Evolutionary conservation across 2,797 vertebrate genomes (phyloP).

Genomic region (Cossypha dichroa): DNA sequence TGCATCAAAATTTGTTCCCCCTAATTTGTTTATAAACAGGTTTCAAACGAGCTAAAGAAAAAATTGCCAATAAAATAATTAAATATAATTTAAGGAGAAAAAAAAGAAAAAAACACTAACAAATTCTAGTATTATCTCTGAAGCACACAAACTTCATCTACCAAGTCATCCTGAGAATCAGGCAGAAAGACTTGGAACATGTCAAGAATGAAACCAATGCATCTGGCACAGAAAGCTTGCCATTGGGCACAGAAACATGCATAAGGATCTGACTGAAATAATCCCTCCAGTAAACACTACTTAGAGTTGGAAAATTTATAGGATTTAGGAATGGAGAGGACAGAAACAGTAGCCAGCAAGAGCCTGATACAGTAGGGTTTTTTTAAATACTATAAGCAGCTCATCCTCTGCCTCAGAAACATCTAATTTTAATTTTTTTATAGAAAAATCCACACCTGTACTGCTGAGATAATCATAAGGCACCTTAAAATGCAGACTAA

Average conservation of each 20-base stretch:
- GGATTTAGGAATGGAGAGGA: neutral
- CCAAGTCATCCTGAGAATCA: neutral
- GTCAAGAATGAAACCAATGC: neutral
- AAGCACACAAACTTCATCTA: neutral
- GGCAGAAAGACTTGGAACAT: neutral
- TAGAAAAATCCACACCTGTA: neutral
- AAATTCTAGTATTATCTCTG: neutral
- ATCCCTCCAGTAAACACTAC: neutral
- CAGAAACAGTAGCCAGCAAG: neutral
- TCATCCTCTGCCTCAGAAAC: neutral
- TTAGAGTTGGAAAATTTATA: neutral
- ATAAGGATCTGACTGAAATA: neutral
- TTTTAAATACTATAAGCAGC: neutral
- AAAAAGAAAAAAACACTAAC: neutral
- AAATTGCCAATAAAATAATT: neutral
- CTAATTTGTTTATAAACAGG: neutral
- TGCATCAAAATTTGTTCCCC: neutral
- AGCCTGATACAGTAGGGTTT: neutral
- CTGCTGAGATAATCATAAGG: neutral
- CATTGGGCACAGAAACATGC: neutral
- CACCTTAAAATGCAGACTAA: neutral
- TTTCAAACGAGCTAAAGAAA: neutral
- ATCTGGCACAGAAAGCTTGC: neutral
- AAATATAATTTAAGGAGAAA: neutral
- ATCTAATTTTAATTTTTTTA: neutral